Conservation (phyloP, 2,888 invertebrate species). For the Hyles lineata region DNA sequence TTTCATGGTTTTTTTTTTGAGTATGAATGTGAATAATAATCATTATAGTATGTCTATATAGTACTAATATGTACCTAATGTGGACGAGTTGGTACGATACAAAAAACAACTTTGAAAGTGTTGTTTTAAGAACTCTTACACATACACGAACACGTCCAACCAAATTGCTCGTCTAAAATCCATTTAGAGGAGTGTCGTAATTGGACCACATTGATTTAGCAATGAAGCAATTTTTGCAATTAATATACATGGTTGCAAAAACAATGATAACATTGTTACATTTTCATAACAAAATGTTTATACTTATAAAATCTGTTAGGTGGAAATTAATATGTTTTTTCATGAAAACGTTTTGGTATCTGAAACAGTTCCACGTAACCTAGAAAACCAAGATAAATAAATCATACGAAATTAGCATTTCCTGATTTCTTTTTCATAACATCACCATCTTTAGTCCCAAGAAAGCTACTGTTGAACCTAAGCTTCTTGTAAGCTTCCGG, state of each 20-base stretch:
- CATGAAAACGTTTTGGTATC: too few relatives aligned
- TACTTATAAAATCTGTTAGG: not conserved
- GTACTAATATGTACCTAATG: not conserved
- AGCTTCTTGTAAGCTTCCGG: too few relatives aligned
- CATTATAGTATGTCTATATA: not conserved
- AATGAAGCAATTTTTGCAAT: conserved; percentile 45
- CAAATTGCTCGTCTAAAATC: conserved; percentile 72
- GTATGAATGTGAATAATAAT: not conserved
- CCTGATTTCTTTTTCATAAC: too few relatives aligned
- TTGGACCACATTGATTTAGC: conserved; percentile 72
- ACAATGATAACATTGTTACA: conserved; percentile 49
- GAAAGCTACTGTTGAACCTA: too few relatives aligned
- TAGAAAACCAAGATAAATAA: too few relatives aligned
- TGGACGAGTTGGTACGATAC: too few relatives aligned
- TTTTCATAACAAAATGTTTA: not conserved
- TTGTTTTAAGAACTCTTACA: too few relatives aligned
- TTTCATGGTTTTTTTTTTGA: not conserved
- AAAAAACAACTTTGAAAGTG: too few relatives aligned
- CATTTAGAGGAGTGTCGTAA: conserved; percentile 69
- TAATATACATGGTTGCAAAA: conserved; percentile 33
- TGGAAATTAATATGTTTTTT: not conserved
- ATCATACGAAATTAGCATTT: too few relatives aligned
- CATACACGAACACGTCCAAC: conserved; percentile 63
- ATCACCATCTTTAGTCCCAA: too few relatives aligned
- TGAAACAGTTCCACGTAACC: too few relatives aligned